Conservation (phyloP, 2,797 vertebrate species). For the Vipera ursinii region DNA sequence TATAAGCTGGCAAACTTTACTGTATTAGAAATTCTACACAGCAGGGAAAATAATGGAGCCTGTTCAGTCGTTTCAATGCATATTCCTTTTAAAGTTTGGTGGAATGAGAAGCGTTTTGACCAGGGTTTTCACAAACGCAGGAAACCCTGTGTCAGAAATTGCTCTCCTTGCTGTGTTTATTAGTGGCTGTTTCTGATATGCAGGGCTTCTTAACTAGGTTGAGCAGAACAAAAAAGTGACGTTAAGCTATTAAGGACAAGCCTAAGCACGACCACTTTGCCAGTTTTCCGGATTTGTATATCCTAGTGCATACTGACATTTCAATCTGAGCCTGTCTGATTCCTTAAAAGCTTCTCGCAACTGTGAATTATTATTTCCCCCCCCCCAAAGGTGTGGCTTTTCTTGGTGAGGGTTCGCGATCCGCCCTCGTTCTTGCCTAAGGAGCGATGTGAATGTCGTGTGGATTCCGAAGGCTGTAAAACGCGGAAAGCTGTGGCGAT, state of each 20-base stretch:
- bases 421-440: neutral
- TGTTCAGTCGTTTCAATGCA: neutral
- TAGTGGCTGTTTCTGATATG: neutral
- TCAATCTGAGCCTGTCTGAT: neutral
- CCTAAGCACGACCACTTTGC: neutral
- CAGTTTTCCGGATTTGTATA: neutral
- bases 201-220: neutral
- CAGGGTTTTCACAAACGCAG: neutral
- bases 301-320: neutral
- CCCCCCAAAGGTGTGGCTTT: neutral
- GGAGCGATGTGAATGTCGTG: slow-evolving; percentile 11
- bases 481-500: slow-evolving; percentile 17
- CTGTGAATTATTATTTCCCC: neutral
- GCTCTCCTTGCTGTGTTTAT: neutral
- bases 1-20: slow-evolving; percentile 62
- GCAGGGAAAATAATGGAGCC: slow-evolving; percentile 7
- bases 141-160: neutral
- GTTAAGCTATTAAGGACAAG: neutral
- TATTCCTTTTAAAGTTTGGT: neutral
- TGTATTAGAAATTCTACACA: slow-evolving; percentile 48
- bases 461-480: slow-evolving; percentile 4
- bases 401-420: slow-evolving; percentile 24
- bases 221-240: neutral
- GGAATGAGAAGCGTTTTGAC: neutral
- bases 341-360: neutral